phyloP scores from a whole-genome alignment of 2,888 invertebrate genomes.

The Scaptomyza flava region DNA sequence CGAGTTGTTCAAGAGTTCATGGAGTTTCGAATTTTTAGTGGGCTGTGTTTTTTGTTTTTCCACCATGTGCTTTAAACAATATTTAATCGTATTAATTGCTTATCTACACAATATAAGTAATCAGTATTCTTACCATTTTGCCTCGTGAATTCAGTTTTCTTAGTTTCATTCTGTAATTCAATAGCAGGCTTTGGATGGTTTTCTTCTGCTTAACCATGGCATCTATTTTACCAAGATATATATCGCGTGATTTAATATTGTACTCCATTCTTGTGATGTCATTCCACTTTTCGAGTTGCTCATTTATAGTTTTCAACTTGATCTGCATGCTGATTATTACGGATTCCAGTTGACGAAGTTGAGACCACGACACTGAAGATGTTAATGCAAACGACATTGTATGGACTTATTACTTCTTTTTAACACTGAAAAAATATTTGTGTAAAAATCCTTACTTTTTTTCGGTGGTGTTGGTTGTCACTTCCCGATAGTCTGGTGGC shows the following conservation, averaged over 20 bases:
- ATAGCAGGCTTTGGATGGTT: slow-evolving; percentile 25
- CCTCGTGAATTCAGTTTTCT: not conserved
- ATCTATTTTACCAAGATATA: slow-evolving; percentile 20
- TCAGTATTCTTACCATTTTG: slow-evolving; percentile 2
- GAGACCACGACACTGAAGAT: not conserved
- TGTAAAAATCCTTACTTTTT: not conserved
- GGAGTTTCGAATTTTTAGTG: slow-evolving; percentile 31
- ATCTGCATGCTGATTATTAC: slow-evolving; percentile 15
- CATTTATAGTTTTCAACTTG: slow-evolving; percentile 34
- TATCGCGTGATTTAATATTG: slow-evolving; percentile 5
- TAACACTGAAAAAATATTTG: not conserved
- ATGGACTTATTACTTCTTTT: not conserved
- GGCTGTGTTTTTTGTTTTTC: not conserved
- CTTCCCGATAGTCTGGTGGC: slow-evolving; percentile 26
- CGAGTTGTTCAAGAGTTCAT: slow-evolving; percentile 33
- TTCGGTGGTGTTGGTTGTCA: not conserved
- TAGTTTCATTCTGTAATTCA: slow-evolving; percentile 20
- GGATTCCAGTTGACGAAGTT: not conserved
- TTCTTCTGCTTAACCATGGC: slow-evolving; percentile 37
- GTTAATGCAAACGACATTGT: slow-evolving; percentile 9
- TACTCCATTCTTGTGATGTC: slow-evolving; percentile 17
- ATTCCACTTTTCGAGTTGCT: slow-evolving; percentile 21
- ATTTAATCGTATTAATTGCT: not conserved
- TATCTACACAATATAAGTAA: not conserved
- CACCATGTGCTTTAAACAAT: slow-evolving; percentile 1